phyloP scores from a whole-genome alignment of 2,113 vertebrate species.

The Pseudopodoces humilis region DNA sequence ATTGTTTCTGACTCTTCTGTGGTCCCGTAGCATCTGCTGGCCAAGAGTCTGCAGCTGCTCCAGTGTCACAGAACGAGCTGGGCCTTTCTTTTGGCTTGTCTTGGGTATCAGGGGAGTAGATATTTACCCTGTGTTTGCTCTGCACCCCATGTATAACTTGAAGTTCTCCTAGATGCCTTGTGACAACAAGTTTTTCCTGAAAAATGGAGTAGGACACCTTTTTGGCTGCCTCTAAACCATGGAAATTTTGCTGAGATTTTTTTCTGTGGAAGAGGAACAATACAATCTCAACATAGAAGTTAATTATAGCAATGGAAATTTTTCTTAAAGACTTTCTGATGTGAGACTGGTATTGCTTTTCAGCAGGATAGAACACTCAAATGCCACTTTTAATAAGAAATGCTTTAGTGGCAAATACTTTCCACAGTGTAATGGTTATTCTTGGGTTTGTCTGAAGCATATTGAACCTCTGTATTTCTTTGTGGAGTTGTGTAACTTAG shows the following conservation, averaged over 20 bases:
- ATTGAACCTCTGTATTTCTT: slow-evolving; percentile 32
- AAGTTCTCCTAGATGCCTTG: not conserved
- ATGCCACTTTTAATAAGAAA: slow-evolving; percentile 51
- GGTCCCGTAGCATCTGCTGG: not conserved
- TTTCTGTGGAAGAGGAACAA: slow-evolving; percentile 7
- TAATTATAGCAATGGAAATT: slow-evolving; percentile 52
- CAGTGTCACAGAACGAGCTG: not conserved
- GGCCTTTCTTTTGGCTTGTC: not conserved
- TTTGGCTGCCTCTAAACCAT: not conserved
- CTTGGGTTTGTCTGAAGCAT: slow-evolving; percentile 38
- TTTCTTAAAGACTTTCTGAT: slow-evolving; percentile 24
- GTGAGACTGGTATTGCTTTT: slow-evolving; percentile 48
- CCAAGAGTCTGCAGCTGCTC: not conserved
- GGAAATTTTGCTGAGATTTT: not conserved
- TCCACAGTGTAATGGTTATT: slow-evolving; percentile 52
- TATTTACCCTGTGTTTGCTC: not conserved
- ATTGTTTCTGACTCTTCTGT: not conserved
- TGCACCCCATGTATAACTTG: not conserved
- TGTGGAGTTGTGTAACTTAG: not conserved
- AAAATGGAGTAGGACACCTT: slow-evolving; percentile 21
- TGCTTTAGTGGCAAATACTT: slow-evolving; percentile 51
- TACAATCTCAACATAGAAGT: slow-evolving; percentile 22
- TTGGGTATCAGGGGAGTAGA: not conserved
- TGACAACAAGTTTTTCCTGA: not conserved
- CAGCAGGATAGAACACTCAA: slow-evolving; percentile 26